Evolutionary conservation across 1,140 invertebrate genomes (phyloP).

Genomic region (Thrips palmi): DNA sequence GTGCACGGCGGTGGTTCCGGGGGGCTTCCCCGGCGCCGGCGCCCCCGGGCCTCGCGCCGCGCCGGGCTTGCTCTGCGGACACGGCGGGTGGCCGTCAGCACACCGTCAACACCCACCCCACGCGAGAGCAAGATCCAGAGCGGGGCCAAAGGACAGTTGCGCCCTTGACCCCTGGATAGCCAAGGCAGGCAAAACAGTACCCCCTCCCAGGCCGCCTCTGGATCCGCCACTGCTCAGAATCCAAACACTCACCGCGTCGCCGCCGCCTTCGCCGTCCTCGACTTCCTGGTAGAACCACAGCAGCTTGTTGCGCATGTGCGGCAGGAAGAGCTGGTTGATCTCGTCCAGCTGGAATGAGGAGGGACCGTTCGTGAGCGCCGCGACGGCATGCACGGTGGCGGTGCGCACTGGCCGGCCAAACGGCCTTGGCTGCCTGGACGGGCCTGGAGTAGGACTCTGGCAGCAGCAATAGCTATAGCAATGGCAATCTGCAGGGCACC

Average conservation of each 20-base stretch:
- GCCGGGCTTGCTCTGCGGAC: constrained; percentile 10
- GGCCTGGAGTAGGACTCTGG: background rate
- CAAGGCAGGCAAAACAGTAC: too few relatives aligned
- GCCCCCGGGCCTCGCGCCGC: constrained; percentile 6
- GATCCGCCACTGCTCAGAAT: background rate
- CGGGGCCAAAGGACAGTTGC: too few relatives aligned
- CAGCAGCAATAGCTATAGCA: constrained; percentile 5
- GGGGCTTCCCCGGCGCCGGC: constrained; percentile 10
- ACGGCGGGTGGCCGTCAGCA: too few relatives aligned
- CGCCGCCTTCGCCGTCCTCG: too few relatives aligned
- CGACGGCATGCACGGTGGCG: too few relatives aligned
- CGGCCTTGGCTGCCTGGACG: background rate
- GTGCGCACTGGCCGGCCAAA: too few relatives aligned
- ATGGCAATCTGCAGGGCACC: constrained; percentile 11
- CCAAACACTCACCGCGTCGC: constrained; percentile 26
- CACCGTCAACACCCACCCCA: too few relatives aligned
- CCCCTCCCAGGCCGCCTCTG: background rate
- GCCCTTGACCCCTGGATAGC: too few relatives aligned
- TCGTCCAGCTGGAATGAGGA: constrained; percentile 59
- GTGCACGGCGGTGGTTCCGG: constrained; percentile 24
- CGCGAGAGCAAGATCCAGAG: too few relatives aligned
- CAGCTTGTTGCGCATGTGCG: constrained; percentile 69
- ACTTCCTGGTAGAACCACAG: constrained; percentile 86
- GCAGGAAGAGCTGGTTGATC: constrained; percentile 71
- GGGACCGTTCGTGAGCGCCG: constrained; percentile 1